A percentile compares a stretch with the other conserved stretches of the same genome.
Evolutionary conservation across 2,888 invertebrate genomes (phyloP).

Genomic region (Melieria picta): DNA sequence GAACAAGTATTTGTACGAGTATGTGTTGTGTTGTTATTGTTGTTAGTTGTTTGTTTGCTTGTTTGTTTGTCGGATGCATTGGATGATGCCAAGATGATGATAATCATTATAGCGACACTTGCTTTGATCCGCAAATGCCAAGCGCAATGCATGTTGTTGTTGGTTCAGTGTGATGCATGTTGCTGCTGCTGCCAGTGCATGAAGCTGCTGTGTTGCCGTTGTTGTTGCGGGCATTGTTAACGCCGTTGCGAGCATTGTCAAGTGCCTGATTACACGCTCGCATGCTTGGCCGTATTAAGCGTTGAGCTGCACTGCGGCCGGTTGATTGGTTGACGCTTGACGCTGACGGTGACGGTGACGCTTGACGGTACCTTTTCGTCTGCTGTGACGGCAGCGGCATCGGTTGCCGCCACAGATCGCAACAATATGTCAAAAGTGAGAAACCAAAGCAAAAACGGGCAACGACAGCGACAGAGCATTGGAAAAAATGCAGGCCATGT

Average conservation of each 20-base stretch:
- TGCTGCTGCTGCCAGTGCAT: constrained; percentile 22
- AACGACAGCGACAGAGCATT: constrained; percentile 9
- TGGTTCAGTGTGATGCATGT: constrained; percentile 3
- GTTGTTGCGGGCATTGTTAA: constrained; percentile 38
- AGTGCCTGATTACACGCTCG: constrained; percentile 33
- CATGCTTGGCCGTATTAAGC: not conserved
- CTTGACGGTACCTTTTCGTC: constrained; percentile 16
- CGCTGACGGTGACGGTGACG: constrained; percentile 15
- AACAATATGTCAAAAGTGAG: constrained; percentile 36
- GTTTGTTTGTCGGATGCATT: not conserved
- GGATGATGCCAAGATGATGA: constrained; percentile 26
- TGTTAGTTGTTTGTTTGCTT: not conserved
- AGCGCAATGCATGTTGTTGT: constrained; percentile 35
- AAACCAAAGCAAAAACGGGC: constrained; percentile 19
- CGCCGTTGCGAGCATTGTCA: constrained; percentile 24
- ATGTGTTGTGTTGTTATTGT: not conserved
- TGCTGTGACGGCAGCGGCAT: constrained; percentile 3
- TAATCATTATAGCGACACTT: constrained; percentile 39
- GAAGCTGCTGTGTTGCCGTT: not conserved
- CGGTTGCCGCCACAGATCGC: constrained; percentile 19
- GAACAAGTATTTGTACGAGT: not conserved
- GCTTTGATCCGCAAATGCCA: constrained; percentile 44
- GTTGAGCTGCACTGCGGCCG: not conserved
- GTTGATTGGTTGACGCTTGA: constrained; percentile 17
- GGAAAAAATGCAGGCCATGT: not conserved